A percentile compares a stretch with the other conserved stretches of the same genome.
Conservation (phyloP, 2,797 vertebrate species). For the Serranus cabrilla region DNA sequence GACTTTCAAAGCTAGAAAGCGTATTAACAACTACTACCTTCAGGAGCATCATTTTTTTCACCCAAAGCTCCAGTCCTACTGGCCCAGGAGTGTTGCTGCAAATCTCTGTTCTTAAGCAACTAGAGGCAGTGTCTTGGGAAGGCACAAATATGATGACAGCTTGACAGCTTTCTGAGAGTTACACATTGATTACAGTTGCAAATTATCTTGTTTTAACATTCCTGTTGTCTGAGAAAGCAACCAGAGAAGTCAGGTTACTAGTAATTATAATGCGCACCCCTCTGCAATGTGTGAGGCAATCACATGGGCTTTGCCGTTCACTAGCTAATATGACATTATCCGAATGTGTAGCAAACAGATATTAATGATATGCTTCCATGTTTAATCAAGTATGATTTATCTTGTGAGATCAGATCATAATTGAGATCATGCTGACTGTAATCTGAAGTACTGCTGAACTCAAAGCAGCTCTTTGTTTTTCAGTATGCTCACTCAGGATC, state of each 20-base stretch:
- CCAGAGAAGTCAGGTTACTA: background rate
- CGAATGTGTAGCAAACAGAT: background rate
- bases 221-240: background rate
- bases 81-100: background rate
- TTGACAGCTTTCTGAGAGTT: constrained; percentile 9
- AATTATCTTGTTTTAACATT: background rate
- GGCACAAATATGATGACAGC: constrained; percentile 8
- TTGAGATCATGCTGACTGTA: background rate
- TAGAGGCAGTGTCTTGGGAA: background rate
- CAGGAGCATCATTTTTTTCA: background rate
- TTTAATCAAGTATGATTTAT: background rate
- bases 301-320: constrained; percentile 2
- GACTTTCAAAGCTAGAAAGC: background rate
- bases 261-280: constrained; percentile 1
- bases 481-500: constrained; percentile 7
- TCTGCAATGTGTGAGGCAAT: background rate
- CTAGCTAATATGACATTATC: constrained; percentile 11
- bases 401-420: constrained; percentile 6
- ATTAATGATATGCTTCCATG: background rate
- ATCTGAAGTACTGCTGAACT: background rate
- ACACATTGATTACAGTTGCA: background rate
- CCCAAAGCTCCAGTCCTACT: background rate
- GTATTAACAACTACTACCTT: background rate
- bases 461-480: background rate
- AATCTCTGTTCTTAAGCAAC: constrained; percentile 32